phyloP scores from a whole-genome alignment of 2,888 invertebrate species.

The Pelosia muscerda region DNA sequence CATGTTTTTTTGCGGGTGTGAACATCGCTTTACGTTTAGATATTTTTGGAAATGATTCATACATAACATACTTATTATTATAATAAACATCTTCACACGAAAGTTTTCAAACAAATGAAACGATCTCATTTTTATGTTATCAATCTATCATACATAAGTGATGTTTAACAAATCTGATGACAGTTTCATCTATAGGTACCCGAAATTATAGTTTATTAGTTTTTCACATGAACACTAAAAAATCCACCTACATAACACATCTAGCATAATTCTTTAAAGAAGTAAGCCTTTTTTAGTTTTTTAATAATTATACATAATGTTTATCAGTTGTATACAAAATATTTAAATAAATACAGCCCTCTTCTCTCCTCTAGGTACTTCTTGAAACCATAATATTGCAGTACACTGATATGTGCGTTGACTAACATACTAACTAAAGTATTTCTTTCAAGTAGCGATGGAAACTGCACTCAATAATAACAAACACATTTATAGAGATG shows the following conservation, averaged over 20 bases:
- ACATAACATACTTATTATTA: neutral
- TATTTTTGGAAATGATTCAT: slow-evolving; percentile 2
- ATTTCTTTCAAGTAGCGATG: slow-evolving; percentile 4
- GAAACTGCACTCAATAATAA: slow-evolving; percentile 1
- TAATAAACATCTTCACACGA: slow-evolving; percentile 4
- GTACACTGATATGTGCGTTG: too few relatives aligned
- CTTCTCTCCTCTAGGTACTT: too few relatives aligned
- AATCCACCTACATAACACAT: too few relatives aligned
- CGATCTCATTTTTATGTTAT: neutral
- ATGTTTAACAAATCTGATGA: neutral
- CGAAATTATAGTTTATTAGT: neutral
- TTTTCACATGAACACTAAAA: too few relatives aligned
- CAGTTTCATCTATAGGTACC: neutral
- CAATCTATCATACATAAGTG: neutral
- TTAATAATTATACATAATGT: too few relatives aligned
- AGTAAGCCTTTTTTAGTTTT: too few relatives aligned
- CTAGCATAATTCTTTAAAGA: too few relatives aligned
- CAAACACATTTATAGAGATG: neutral
- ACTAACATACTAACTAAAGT: neutral
- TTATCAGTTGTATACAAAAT: too few relatives aligned
- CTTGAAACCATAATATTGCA: neutral
- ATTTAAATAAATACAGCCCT: neutral
- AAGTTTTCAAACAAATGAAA: slow-evolving; percentile 1
- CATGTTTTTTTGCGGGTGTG: neutral
- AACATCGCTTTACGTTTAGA: neutral